Conservation (phyloP, 2,888 invertebrate species). For the Lissonota sp. region DNA sequence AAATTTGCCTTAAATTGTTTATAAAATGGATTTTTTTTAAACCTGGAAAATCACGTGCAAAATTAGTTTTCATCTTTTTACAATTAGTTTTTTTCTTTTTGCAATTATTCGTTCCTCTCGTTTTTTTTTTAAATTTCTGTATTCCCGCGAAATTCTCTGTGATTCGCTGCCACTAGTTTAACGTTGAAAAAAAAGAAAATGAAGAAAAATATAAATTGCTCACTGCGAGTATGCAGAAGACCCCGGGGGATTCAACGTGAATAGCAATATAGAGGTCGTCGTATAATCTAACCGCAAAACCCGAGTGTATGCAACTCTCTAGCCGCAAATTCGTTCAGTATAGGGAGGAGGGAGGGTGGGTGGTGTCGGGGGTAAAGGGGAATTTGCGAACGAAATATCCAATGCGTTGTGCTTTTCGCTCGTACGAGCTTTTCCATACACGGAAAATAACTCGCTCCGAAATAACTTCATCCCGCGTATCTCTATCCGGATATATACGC, state of each 20-base stretch:
- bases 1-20: too few relatives aligned
- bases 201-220: background rate
- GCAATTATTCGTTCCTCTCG: too few relatives aligned
- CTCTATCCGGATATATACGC: background rate
- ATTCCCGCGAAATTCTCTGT: background rate
- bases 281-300: slow-evolving; percentile 63
- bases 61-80: too few relatives aligned
- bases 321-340: slow-evolving; percentile 59
- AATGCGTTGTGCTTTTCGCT: slow-evolving; percentile 17
- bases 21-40: too few relatives aligned
- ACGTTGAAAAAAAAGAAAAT: slow-evolving; percentile 6
- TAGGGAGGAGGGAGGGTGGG: too few relatives aligned
- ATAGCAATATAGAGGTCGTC: slow-evolving; percentile 34
- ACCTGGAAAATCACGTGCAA: too few relatives aligned
- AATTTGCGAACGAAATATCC: slow-evolving; percentile 62
- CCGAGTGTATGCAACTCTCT: slow-evolving; percentile 42
- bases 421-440: slow-evolving; percentile 33
- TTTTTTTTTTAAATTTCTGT: background rate
- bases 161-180: slow-evolving; percentile 15
- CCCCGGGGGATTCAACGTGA: slow-evolving; percentile 11
- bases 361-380: slow-evolving; percentile 19
- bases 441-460: slow-evolving; percentile 57
- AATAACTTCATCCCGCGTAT: slow-evolving; percentile 49
- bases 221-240: background rate
- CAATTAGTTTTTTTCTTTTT: too few relatives aligned